These are phyloP conservation scores for Nematopogon swammerdamellus DNA, from an alignment of 2,888 invertebrate species.

Conservation along the genomic window DNA sequence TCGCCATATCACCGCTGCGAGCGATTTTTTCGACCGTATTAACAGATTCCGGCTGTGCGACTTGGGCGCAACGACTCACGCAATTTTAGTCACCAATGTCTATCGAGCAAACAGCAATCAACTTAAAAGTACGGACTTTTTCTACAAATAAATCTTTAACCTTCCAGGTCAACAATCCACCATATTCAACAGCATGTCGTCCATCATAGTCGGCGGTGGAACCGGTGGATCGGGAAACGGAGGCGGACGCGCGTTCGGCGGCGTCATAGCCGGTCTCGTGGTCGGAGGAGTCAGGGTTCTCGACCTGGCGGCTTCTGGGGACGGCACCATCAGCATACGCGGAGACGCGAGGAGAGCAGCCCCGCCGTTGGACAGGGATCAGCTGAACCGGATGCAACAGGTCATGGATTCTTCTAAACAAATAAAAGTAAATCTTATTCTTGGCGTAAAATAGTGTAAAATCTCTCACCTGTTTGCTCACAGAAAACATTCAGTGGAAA, in stretches of 20 bases:
- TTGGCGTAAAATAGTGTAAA: too few species aligned
- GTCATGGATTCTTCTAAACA: slow-evolving; percentile 33
- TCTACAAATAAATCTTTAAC: too few species aligned
- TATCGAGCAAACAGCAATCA: too few species aligned
- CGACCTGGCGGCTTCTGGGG: slow-evolving; percentile 81
- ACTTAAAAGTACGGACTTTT: too few species aligned
- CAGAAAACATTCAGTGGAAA: too few species aligned
- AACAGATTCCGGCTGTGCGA: too few species aligned
- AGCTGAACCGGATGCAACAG: slow-evolving; percentile 84
- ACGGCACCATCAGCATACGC: slow-evolving; percentile 70
- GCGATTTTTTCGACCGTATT: too few species aligned
- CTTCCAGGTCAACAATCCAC: slow-evolving; percentile 73
- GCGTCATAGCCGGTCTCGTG: slow-evolving; percentile 86
- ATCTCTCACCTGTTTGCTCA: too few species aligned
- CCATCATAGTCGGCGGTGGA: slow-evolving; percentile 79
- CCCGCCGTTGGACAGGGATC: slow-evolving; percentile 71
- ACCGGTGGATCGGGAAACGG: slow-evolving; percentile 63
- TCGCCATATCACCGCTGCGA: too few species aligned
- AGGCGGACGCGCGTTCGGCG: slow-evolving; percentile 73
- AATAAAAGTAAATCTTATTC: too few species aligned
- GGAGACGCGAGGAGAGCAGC: slow-evolving; percentile 82
- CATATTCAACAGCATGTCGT: slow-evolving; percentile 90
- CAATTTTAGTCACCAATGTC: too few species aligned
- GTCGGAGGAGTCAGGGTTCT: slow-evolving; percentile 82
- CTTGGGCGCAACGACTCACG: too few species aligned